A percentile compares a stretch with the other conserved stretches of the same genome.
Conservation (phyloP, 2,797 vertebrate species). For the Brachyrhaphis roseni region DNA sequence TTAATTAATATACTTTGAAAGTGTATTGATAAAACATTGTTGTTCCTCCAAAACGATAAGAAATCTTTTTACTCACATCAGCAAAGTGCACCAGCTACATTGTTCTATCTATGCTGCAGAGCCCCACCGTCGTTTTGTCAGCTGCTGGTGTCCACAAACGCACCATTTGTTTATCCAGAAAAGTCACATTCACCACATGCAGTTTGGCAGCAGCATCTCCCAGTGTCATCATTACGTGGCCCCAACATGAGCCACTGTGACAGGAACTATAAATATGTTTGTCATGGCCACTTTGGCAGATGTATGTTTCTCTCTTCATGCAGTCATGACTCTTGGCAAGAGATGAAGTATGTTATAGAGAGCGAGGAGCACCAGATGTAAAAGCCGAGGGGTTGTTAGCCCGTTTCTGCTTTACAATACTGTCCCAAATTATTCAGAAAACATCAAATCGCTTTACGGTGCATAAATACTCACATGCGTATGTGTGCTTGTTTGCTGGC, state of each 20-base stretch:
- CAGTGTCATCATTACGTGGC: background rate
- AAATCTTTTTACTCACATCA: background rate
- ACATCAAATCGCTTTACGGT: background rate
- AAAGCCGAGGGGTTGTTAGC: background rate
- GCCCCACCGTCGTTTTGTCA: background rate
- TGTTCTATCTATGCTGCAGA: background rate
- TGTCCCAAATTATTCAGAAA: background rate
- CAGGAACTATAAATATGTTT: background rate
- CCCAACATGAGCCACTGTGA: background rate
- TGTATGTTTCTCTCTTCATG: background rate
- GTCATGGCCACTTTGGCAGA: background rate
- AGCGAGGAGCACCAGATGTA: background rate
- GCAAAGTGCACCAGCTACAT: background rate
- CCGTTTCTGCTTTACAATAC: background rate
- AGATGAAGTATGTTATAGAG: background rate
- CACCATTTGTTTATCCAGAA: background rate
- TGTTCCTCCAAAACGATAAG: background rate
- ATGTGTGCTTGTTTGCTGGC: background rate
- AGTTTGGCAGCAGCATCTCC: background rate
- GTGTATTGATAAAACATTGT: background rate
- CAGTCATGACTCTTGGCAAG: conserved; percentile 1
- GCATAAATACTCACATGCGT: background rate
- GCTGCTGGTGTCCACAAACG: background rate
- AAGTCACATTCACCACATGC: background rate
- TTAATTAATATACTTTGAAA: background rate